Percentiles rank a stretch among this genome's conserved stretches.
Evolutionary conservation across 2,888 invertebrate species (phyloP).

Genomic region (Hyalella azteca): DNA sequence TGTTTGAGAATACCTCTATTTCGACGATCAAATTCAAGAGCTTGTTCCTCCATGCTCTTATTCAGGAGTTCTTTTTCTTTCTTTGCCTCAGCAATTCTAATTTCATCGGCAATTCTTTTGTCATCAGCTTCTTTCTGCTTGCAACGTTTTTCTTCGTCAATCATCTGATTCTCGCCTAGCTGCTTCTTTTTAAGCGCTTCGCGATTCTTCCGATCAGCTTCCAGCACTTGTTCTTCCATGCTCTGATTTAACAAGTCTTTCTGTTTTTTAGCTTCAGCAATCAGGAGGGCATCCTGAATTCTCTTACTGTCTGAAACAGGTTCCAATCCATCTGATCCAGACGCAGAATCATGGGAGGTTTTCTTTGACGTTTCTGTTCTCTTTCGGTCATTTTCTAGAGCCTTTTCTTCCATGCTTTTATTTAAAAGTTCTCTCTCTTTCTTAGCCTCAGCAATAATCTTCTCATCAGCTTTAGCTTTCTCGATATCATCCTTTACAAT

Average conservation of each 20-base stretch:
- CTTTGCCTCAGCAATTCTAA: not conserved
- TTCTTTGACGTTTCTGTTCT: not conserved
- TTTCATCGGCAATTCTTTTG: not conserved
- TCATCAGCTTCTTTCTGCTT: not conserved
- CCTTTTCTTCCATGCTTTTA: not conserved
- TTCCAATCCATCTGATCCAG: not conserved
- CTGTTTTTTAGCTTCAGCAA: not conserved
- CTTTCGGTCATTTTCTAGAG: not conserved
- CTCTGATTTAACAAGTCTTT: not conserved
- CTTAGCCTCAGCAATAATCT: not conserved
- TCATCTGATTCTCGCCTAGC: not conserved
- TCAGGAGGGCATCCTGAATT: not conserved
- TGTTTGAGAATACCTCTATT: not conserved
- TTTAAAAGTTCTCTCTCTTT: not conserved
- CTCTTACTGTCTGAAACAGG: not conserved
- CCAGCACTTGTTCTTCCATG: slow-evolving; percentile 10
- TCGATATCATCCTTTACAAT: not conserved
- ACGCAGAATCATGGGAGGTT: too few species aligned
- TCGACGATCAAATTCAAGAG: slow-evolving; percentile 11
- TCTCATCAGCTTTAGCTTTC: not conserved
- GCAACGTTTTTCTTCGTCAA: not conserved
- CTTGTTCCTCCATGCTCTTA: slow-evolving; percentile 9
- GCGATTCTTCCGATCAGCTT: not conserved
- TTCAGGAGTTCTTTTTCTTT: slow-evolving; percentile 19
- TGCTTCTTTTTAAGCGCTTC: not conserved